A percentile compares a stretch with the other conserved stretches of the same genome.
Conservation (phyloP, 2,797 vertebrate genomes). For the Clarias pachynema region DNA sequence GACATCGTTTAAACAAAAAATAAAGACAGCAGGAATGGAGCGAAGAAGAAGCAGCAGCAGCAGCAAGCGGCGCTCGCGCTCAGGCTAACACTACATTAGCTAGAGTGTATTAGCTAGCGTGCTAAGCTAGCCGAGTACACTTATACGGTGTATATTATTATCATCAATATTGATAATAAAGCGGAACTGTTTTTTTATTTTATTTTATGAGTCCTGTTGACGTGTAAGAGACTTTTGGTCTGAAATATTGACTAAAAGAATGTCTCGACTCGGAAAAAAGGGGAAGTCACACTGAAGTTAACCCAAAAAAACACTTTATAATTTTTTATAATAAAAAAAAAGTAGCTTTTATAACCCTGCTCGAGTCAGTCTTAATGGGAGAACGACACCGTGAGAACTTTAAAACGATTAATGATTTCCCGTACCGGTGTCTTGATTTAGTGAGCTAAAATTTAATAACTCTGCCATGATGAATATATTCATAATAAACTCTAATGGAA, state of each 20-base stretch:
- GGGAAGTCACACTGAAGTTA: neutral
- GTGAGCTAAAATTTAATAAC: neutral
- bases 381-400: neutral
- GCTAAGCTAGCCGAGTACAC: neutral
- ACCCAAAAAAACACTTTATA: neutral
- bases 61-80: conserved; percentile 19
- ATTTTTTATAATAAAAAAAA: neutral
- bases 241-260: neutral
- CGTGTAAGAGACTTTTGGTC: neutral
- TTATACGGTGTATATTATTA: neutral
- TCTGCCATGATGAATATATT: conserved; percentile 9
- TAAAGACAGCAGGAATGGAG: neutral
- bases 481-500: conserved; percentile 23
- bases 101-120: neutral
- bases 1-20: conserved; percentile 67
- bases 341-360: neutral
- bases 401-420: neutral
- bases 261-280: neutral
- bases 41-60: conserved; percentile 26
- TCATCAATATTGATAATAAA: too few species aligned
- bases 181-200: neutral
- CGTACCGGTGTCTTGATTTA: neutral
- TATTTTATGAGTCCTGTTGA: neutral
- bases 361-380: neutral
- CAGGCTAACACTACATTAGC: neutral